Percentiles rank a stretch among this genome's conserved stretches.
phyloP scores from a whole-genome alignment of 53 echinoderm and acorn worm species.

The Antedon mediterranea region DNA sequence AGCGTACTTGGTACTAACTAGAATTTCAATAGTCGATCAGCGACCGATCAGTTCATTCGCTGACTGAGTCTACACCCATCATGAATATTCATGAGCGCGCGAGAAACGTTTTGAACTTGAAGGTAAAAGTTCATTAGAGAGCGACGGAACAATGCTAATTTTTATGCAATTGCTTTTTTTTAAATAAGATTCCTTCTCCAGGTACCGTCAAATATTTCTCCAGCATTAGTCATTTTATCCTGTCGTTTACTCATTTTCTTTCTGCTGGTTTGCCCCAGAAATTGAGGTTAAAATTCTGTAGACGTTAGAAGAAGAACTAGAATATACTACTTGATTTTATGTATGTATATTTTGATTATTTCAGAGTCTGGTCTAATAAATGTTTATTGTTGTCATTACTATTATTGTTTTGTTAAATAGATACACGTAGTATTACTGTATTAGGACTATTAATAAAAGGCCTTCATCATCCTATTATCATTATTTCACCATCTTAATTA shows the following conservation, averaged over 20 bases:
- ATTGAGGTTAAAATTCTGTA: no score
- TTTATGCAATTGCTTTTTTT: background rate
- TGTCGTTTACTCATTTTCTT: background rate
- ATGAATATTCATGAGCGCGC: slow-evolving; percentile 27
- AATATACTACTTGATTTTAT: no score
- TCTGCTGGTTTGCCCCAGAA: background rate
- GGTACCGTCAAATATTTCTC: background rate
- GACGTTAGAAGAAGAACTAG: no score
- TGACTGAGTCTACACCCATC: slow-evolving; percentile 14
- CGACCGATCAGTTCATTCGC: background rate
- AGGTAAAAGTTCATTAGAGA: background rate
- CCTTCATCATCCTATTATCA: no score
- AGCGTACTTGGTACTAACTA: background rate
- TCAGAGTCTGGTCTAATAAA: no score
- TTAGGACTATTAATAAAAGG: no score
- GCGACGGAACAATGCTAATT: background rate
- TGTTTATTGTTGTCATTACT: no score
- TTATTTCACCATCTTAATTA: no score
- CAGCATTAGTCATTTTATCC: background rate
- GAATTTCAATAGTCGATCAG: background rate
- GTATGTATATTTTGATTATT: no score
- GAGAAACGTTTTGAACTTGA: background rate
- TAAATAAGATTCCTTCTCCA: background rate
- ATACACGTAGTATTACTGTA: no score
- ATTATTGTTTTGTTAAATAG: no score